These are phyloP conservation scores for Periphyllus acericola DNA, from an alignment of 2,888 invertebrate genomes.

Conservation along the genomic window DNA sequence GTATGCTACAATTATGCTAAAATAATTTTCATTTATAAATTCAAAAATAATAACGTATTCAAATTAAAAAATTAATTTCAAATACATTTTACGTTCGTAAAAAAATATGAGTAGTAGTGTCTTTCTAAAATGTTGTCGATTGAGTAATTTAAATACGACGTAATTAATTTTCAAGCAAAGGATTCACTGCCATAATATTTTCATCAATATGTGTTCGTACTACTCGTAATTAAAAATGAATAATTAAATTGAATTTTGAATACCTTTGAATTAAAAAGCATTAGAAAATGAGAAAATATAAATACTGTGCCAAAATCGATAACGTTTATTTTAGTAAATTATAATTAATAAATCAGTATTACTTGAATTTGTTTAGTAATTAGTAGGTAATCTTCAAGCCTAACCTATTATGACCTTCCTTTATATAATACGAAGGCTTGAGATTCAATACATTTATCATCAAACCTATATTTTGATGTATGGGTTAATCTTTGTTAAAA, in stretches of 20 bases:
- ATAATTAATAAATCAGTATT: conserved; percentile 17
- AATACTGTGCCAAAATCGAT: conserved; percentile 43
- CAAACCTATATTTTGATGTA: conserved; percentile 19
- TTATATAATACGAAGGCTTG: not conserved
- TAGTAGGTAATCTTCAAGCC: not conserved
- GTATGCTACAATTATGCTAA: conserved; percentile 31
- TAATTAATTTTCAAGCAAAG: conserved; percentile 16
- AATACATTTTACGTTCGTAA: not conserved
- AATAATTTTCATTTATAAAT: conserved; percentile 20
- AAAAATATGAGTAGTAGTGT: conserved; percentile 24
- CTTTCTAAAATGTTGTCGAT: conserved; percentile 9
- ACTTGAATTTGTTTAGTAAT: not conserved
- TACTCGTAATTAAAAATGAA: conserved; percentile 21
- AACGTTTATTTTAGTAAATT: not conserved
- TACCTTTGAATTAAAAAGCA: conserved; percentile 20
- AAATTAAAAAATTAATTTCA: conserved; percentile 1
- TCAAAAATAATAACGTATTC: conserved; percentile 10
- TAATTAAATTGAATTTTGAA: conserved; percentile 22
- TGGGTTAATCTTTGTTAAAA: conserved; percentile 5
- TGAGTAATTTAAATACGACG: not conserved
- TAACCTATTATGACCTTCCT: conserved; percentile 1
- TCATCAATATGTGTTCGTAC: conserved; percentile 50
- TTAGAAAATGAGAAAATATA: conserved; percentile 3
- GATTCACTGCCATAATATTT: conserved; percentile 44
- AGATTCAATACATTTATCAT: conserved; percentile 11